Evolutionary conservation across 2,888 invertebrate species (phyloP).

Genomic region (Meloe dianella): DNA sequence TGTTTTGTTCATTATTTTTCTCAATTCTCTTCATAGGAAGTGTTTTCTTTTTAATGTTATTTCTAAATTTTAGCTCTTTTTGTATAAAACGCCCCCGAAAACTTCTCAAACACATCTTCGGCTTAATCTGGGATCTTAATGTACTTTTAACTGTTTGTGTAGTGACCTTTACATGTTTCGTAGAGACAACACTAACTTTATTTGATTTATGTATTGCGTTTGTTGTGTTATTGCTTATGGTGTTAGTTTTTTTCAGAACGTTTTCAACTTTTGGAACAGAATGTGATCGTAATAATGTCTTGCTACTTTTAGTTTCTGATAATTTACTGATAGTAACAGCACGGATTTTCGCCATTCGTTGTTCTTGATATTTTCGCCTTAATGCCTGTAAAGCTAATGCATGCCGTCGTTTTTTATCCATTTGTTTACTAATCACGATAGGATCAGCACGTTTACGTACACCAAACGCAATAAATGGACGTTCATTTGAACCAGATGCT

Average conservation of each 20-base stretch:
- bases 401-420: constrained; percentile 58
- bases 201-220: constrained; percentile 47
- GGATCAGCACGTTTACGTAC: constrained; percentile 65
- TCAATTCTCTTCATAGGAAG: constrained; percentile 12
- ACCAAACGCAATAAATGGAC: constrained; percentile 63
- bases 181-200: constrained; percentile 53
- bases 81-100: constrained; percentile 57
- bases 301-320: constrained; percentile 56
- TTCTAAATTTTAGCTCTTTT: constrained; percentile 51
- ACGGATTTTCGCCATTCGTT: constrained; percentile 65
- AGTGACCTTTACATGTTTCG: constrained; percentile 56
- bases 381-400: constrained; percentile 64
- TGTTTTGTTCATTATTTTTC: not conserved
- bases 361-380: constrained; percentile 67
- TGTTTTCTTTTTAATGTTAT: constrained; percentile 28
- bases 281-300: constrained; percentile 61
- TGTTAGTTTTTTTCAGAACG: constrained; percentile 48
- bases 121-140: constrained; percentile 39
- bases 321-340: constrained; percentile 59
- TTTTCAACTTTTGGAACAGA: constrained; percentile 59
- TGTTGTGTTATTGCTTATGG: not conserved
- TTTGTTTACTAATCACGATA: constrained; percentile 57
- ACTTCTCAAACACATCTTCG: constrained; percentile 60
- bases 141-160: constrained; percentile 50
- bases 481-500: constrained; percentile 49